A percentile compares a stretch with the other conserved stretches of the same genome.
These are phyloP conservation scores for Microcebus jonahi DNA, from an alignment of 2,113 vertebrate species.

Conservation along the genomic window DNA sequence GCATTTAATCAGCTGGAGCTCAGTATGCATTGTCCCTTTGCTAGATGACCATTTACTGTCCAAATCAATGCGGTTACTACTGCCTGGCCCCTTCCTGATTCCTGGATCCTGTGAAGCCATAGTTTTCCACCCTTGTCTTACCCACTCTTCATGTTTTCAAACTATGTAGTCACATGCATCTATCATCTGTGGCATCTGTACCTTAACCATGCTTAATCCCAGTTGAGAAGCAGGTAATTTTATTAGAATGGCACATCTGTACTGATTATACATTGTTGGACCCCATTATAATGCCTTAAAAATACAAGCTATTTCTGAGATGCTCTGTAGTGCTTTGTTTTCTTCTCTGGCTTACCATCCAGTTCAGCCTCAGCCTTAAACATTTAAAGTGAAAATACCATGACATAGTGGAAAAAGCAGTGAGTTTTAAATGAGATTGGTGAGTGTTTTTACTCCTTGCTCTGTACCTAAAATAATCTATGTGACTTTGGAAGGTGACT, in stretches of 20 bases:
- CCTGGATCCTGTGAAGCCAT: background rate
- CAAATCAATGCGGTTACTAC: background rate
- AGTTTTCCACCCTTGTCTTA: background rate
- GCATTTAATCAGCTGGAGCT: background rate
- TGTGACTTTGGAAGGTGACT: background rate
- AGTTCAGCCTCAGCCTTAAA: background rate
- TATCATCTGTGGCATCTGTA: background rate
- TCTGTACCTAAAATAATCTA: background rate
- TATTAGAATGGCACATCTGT: background rate
- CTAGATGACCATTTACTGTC: background rate
- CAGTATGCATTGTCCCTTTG: background rate
- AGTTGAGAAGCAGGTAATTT: background rate
- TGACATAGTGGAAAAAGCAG: background rate
- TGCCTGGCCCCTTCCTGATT: background rate
- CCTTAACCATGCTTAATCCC: background rate
- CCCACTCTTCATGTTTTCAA: background rate
- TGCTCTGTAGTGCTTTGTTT: background rate
- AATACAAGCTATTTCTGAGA: background rate
- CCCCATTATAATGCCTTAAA: background rate
- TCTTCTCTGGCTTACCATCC: background rate
- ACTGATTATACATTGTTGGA: background rate
- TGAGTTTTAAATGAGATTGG: constrained; percentile 1
- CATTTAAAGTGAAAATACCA: background rate
- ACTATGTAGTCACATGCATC: background rate
- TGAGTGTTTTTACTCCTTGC: background rate